Evolutionary conservation across 2,113 vertebrate species (phyloP).

Genomic region (Petrocephalus microphthalmus): DNA sequence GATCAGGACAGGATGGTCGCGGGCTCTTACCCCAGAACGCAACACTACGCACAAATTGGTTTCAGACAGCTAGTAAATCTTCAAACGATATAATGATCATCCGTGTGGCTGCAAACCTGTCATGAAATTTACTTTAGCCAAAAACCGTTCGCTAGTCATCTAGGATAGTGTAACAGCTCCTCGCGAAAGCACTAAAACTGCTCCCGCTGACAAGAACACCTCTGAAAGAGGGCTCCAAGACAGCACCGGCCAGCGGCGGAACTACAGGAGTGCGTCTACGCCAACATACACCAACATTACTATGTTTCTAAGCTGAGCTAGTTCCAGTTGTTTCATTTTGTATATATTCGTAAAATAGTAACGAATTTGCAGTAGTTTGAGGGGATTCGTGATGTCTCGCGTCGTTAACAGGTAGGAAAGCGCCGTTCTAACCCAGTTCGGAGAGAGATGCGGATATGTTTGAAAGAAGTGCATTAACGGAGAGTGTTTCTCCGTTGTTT

Average conservation of each 20-base stretch:
- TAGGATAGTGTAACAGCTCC: constrained; percentile 33
- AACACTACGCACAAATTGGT: constrained; percentile 1
- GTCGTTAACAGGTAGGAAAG: constrained; percentile 32
- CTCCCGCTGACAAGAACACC: constrained; percentile 32
- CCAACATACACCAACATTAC: constrained; percentile 24
- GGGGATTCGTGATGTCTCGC: constrained; percentile 34
- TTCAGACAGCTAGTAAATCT: constrained; percentile 37
- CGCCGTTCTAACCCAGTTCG: constrained; percentile 30
- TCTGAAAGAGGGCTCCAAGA: constrained; percentile 46
- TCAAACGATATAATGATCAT: neutral
- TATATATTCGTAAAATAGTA: neutral
- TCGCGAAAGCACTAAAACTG: constrained; percentile 13
- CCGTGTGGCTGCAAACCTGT: constrained; percentile 15
- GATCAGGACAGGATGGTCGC: neutral
- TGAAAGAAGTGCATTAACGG: constrained; percentile 31
- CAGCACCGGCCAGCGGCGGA: constrained; percentile 33
- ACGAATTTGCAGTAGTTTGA: neutral
- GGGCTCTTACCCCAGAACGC: neutral
- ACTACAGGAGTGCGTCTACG: constrained; percentile 41
- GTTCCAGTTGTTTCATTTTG: constrained; percentile 26
- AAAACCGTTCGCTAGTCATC: constrained; percentile 39
- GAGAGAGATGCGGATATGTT: constrained; percentile 29
- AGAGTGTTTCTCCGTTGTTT: constrained; percentile 31
- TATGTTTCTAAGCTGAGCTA: constrained; percentile 16
- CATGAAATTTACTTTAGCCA: constrained; percentile 31